Base-by-base conservation (phyloP, 2,888 invertebrate genomes). In the Polydrusus cervinus region DNA sequence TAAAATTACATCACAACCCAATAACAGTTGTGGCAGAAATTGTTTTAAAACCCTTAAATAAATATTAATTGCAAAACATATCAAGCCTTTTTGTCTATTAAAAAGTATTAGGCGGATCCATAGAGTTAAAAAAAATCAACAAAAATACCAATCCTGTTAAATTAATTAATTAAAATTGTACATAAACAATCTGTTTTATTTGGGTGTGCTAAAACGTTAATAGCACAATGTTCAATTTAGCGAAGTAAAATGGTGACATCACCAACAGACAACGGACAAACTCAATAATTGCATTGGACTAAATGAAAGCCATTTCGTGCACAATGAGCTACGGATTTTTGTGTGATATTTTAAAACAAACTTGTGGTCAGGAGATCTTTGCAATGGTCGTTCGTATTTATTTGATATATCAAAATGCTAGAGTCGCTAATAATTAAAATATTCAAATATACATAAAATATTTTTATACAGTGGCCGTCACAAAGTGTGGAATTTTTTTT, bases 191-290 rank as follows among this genome's bases (percentile, higher is more conserved):
- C 20, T 14, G 9, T 49, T 65, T 65, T 49, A 49, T 65, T 51
- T 30, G n/a, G 65, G 30, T 51, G 30, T 49, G 34, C 51, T 65
- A 65, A 51, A 25, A 34, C 34, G 30, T 49, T 51, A 13, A 49
- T 47, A 65, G 16, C 34, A 64, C 65, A 65, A 51, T 65, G 55
- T 34, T 67, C 34, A 67, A 67, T 67, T 67, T 67, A 53, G 67
- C 67, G 38, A 51, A 67, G 55, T 53, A 51, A 53, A 67, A 53
- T 53, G 67, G 67, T 67, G 67, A 67, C 55, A 67, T 67, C 67
- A 67, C 55, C 67, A 40, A 53, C 53, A 67, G 53, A 53, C 66
- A 67, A 51, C 66, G 20, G 53, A n/a, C 55, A 11, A 14, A 7
- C 14, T 40, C 30, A 49, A n/a, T n/a, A n/a, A 67, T 67, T 67